phyloP scores from a whole-genome alignment of 2,113 vertebrate genomes.

The Corythaixoides concolor region DNA sequence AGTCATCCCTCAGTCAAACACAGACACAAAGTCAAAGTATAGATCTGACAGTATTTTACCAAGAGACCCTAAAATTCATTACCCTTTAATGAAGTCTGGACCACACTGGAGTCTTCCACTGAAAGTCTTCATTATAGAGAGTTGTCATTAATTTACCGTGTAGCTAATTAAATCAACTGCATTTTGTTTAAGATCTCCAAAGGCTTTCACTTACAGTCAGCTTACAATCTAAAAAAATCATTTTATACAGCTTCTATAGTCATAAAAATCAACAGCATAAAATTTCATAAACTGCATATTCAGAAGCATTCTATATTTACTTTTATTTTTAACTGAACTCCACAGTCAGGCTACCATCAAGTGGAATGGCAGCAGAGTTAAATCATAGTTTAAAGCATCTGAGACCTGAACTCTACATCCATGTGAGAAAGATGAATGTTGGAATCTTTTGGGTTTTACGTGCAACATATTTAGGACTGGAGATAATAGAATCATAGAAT shows the following conservation, averaged over 20 bases:
- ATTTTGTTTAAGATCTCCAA: neutral
- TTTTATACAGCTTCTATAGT: neutral
- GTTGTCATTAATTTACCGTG: neutral
- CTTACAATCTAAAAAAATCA: neutral
- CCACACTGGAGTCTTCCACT: neutral
- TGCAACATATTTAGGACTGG: neutral
- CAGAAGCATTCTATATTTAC: neutral
- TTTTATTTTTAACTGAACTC: neutral
- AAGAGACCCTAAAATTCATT: neutral
- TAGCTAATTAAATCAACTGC: neutral
- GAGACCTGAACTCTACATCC: neutral
- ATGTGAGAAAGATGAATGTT: neutral
- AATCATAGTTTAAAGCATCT: neutral
- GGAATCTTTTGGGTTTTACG: neutral
- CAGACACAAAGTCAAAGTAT: neutral
- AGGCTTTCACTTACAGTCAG: neutral
- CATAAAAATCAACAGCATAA: neutral
- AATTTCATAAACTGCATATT: neutral
- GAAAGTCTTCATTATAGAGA: neutral
- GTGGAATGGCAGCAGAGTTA: neutral
- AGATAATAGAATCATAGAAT: neutral
- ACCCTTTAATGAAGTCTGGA: neutral
- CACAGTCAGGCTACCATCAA: neutral
- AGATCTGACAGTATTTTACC: neutral
- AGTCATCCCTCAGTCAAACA: neutral